Base-by-base conservation (phyloP, 2,888 invertebrate species). In the Tetragnatha montana region DNA sequence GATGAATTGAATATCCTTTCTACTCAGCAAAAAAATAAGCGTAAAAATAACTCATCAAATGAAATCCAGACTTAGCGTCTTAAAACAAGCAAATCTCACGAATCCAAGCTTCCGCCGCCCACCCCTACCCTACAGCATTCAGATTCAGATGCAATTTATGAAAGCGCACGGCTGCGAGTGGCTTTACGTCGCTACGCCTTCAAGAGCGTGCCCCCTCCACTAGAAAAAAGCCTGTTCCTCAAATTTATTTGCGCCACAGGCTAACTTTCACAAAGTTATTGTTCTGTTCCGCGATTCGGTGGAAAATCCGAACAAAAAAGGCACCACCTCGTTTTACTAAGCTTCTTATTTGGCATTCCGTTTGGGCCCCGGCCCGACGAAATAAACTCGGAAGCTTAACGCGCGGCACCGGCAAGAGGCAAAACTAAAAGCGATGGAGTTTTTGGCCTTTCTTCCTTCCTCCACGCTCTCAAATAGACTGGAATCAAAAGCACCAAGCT, bases 281-380 rank as follows among this genome's bases (percentile, higher is more conserved):
- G 78, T 22, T 78, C 78, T 22, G 8, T 17, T 78, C 35, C 21
- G 8, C 17, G 21, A 70, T 70, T 70, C 51, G 4, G 14, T 14
- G 21, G 60, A 78, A 78, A 78, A 78, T 78, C 78, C 78, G 22
- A 60, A 78, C 21, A 60, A 76, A 76, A 76, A 19, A 8, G 22
- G 68, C 14, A 71, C 70, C 81, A 81, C 81, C 49, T 81, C 70
- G 70, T 70, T 81, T 81, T 50, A 21, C 21, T 81, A 81, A 81
- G 81, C 81, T 81, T 71, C 81, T 81, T 81, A 71, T 81, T 70
- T 70, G 21, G 71, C 47, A 81, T 81, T 81, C 81, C 69, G 70
- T 81, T 81, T 81, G 81, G 70, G 49, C 17, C 49, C 81, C 49
- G 47, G 21, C 49, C 70, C 70, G 81, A 21, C 70, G 21, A 70